Conservation (phyloP, 2,888 invertebrate species). For the Prostheceraeus crozeri region DNA sequence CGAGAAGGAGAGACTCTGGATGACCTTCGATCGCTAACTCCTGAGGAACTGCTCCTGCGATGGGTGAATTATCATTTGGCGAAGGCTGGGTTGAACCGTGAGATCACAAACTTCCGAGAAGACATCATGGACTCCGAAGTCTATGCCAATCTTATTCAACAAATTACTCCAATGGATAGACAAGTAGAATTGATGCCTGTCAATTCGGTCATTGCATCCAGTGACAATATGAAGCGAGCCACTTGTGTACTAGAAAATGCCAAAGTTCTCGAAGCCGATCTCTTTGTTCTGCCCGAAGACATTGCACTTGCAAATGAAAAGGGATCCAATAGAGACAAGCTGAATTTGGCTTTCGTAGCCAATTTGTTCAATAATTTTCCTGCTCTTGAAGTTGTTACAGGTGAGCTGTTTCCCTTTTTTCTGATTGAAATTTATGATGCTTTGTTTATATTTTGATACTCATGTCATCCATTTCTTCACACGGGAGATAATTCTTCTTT, state of each 20-base stretch:
- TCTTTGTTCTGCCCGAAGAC: constrained; percentile 87
- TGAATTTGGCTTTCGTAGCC: constrained; percentile 96
- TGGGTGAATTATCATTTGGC: constrained; percentile 96
- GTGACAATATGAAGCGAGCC: constrained; percentile 63
- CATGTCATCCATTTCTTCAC: no score
- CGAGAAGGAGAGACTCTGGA: constrained; percentile 72
- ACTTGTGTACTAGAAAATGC: constrained; percentile 94
- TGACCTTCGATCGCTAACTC: constrained; percentile 80
- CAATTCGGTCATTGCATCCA: constrained; percentile 3
- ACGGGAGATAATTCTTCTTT: no score
- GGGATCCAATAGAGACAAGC: constrained; percentile 61
- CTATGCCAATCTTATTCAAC: constrained; percentile 82
- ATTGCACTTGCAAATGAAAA: constrained; percentile 83
- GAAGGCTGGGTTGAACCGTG: constrained; percentile 67
- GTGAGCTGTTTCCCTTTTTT: no score
- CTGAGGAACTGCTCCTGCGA: constrained; percentile 73
- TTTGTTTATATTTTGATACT: no score
- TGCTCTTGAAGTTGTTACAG: constrained; percentile 58
- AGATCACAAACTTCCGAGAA: constrained; percentile 83
- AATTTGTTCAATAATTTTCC: constrained; percentile 98
- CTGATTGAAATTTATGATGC: no score
- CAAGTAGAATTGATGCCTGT: constrained; percentile 61
- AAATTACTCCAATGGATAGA: constrained; percentile 80
- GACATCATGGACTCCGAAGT: constrained; percentile 93
- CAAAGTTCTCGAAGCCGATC: constrained; percentile 83